Evolutionary conservation across 2,797 vertebrate genomes (phyloP).

Genomic region (Ptychobarbus kaznakovi): DNA sequence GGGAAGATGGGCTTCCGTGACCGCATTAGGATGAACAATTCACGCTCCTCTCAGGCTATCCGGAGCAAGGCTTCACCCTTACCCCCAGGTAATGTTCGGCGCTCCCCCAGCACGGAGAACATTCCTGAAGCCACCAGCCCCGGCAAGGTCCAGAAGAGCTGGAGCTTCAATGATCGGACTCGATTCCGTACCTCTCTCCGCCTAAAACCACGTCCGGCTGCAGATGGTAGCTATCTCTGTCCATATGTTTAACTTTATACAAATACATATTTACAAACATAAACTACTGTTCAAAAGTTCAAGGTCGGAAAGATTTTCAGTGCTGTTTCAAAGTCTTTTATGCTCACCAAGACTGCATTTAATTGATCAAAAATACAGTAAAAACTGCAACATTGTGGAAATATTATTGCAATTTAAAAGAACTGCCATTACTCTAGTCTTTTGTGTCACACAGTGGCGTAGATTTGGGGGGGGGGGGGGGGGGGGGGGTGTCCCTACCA

Average conservation of each 20-base stretch:
- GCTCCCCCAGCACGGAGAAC: constrained; percentile 90
- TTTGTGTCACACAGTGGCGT: too few relatives aligned
- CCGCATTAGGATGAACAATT: constrained; percentile 89
- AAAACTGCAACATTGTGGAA: neutral
- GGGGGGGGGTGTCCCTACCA: too few relatives aligned
- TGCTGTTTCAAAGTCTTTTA: neutral
- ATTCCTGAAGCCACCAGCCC: constrained; percentile 85
- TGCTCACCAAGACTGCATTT: neutral
- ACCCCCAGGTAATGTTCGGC: constrained; percentile 78
- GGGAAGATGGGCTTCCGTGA: constrained; percentile 93
- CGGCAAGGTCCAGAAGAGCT: constrained; percentile 96
- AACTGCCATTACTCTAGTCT: neutral
- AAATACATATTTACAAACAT: neutral
- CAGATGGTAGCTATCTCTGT: constrained; percentile 78
- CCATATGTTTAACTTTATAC: neutral
- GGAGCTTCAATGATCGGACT: constrained; percentile 97
- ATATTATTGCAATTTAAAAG: neutral
- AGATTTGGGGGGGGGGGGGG: too few relatives aligned
- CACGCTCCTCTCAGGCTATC: constrained; percentile 83
- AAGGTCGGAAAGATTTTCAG: neutral
- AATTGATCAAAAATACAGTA: neutral
- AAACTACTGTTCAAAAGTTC: neutral
- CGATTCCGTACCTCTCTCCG: constrained; percentile 93
- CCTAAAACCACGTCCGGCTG: constrained; percentile 84
- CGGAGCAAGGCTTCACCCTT: constrained; percentile 82